Percentiles rank a stretch among this genome's conserved stretches.
These are phyloP conservation scores for Apolygus lucorum DNA, from an alignment of 1,140 invertebrate species.

Conservation along the genomic window DNA sequence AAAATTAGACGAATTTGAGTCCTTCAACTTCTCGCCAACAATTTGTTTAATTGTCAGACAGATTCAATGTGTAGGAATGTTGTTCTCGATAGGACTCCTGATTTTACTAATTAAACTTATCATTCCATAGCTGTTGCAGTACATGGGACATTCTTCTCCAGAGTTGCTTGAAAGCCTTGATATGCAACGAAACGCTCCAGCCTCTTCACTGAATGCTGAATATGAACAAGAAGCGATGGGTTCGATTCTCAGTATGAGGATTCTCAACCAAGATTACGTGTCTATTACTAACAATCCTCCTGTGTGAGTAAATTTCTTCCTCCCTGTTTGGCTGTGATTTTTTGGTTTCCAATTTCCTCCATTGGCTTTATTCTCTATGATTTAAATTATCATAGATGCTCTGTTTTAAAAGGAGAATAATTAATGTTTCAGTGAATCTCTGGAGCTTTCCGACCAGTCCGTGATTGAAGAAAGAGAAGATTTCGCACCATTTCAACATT, in stretches of 20 bases:
- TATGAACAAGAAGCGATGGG: constrained; percentile 75
- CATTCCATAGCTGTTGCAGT: constrained; percentile 63
- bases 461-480: not conserved
- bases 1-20: too few species aligned
- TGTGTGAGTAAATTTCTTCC: constrained; percentile 18
- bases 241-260: constrained; percentile 69
- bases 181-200: constrained; percentile 59
- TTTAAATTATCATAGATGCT: too few species aligned
- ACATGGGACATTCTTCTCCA: constrained; percentile 84
- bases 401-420: too few species aligned
- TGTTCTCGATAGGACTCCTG: too few species aligned
- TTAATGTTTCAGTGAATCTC: constrained; percentile 7
- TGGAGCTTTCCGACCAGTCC: not conserved
- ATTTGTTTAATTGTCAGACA: too few species aligned
- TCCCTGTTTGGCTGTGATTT: too few species aligned
- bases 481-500: constrained; percentile 67
- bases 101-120: not conserved
- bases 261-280: constrained; percentile 63
- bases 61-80: too few species aligned
- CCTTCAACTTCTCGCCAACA: too few species aligned
- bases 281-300: constrained; percentile 35
- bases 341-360: too few species aligned
- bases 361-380: too few species aligned
- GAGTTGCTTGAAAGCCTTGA: constrained; percentile 72
- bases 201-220: constrained; percentile 51